phyloP scores from a whole-genome alignment of 2,797 vertebrate genomes.

The Sternarchorhynchus goeldii region DNA sequence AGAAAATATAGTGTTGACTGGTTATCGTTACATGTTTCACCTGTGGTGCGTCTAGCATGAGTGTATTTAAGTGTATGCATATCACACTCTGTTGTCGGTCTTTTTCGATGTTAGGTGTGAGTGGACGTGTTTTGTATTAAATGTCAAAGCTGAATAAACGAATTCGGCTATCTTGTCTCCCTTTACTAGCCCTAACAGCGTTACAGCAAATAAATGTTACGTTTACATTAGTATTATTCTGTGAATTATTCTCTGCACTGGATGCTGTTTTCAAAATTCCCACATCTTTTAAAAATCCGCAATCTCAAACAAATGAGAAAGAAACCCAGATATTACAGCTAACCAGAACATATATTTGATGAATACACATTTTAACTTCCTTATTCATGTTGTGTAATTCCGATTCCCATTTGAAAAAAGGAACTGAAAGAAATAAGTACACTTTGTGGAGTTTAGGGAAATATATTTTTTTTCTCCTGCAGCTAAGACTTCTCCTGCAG shows the following conservation, averaged over 20 bases:
- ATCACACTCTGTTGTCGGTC: no score
- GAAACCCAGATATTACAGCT: constrained; percentile 6
- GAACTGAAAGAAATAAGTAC: constrained; percentile 37
- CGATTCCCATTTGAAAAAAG: constrained; percentile 44
- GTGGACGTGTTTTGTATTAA: no score
- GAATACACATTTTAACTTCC: constrained; percentile 47
- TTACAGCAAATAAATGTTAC: not conserved
- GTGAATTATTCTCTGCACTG: not conserved
- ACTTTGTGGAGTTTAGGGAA: not conserved
- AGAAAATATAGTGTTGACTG: no score
- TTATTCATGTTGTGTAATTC: constrained; percentile 41
- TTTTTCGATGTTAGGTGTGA: no score
- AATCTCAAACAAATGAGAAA: constrained; percentile 35
- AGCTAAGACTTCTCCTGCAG: constrained; percentile 14
- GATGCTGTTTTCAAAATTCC: constrained; percentile 5
- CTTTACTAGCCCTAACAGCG: no score
- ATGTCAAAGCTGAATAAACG: no score
- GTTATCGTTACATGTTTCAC: no score
- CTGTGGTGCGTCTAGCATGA: no score
- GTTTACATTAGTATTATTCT: not conserved
- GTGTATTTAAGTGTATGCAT: no score
- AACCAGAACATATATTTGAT: constrained; percentile 22
- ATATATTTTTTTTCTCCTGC: not conserved
- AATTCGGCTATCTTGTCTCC: no score
- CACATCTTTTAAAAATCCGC: constrained; percentile 49